These are phyloP conservation scores for Azemiops feae DNA, from an alignment of 2,113 vertebrate genomes.

Conservation along the genomic window DNA sequence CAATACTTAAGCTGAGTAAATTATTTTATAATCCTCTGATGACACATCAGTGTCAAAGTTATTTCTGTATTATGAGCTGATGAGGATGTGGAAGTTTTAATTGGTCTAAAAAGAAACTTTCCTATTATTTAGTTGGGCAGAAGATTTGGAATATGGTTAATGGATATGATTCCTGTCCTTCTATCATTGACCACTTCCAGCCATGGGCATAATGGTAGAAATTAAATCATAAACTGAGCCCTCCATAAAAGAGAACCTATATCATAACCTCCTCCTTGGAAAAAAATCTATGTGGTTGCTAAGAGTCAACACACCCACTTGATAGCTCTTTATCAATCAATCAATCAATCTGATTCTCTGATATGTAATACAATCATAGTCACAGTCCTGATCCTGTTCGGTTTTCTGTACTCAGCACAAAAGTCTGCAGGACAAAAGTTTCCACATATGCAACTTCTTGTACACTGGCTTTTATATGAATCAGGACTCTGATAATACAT, in stretches of 20 bases:
- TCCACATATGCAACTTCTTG: background rate
- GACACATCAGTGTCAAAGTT: background rate
- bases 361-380: background rate
- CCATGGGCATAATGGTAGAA: background rate
- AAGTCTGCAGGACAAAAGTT: background rate
- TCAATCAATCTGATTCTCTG: background rate
- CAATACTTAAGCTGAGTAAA: background rate
- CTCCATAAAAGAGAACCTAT: background rate
- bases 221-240: background rate
- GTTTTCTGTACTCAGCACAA: background rate
- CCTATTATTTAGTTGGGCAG: background rate
- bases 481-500: background rate
- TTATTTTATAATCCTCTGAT: background rate
- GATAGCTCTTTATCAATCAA: background rate
- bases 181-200: background rate
- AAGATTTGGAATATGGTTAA: background rate
- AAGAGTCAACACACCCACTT: background rate
- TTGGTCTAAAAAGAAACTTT: background rate
- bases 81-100: background rate
- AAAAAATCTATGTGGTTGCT: background rate
- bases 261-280: background rate
- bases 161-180: background rate
- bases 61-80: background rate
- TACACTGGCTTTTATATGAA: background rate
- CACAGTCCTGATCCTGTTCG: background rate